A percentile compares a stretch with the other conserved stretches of the same genome.
Evolutionary conservation across 2,113 vertebrate genomes (phyloP).

Genomic region (Turnix velox): DNA sequence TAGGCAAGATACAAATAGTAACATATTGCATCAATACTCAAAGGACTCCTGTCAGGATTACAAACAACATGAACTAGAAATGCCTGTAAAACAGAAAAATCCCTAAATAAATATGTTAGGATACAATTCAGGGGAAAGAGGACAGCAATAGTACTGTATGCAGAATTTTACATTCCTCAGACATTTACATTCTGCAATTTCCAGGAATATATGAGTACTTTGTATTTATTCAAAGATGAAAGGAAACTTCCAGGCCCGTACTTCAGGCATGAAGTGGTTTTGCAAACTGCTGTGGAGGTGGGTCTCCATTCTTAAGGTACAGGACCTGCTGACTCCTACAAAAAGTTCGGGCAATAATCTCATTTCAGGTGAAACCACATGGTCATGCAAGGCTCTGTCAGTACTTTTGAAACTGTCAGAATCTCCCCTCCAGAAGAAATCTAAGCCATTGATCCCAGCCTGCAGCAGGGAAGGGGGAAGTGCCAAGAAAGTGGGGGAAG

Average conservation of each 20-base stretch:
- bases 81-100: background rate
- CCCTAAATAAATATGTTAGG: background rate
- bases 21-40: background rate
- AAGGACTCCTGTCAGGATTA: background rate
- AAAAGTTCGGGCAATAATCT: background rate
- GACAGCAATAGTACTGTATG: background rate
- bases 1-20: background rate
- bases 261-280: background rate
- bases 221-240: background rate
- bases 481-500: conserved; percentile 8
- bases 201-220: background rate
- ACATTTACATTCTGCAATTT: background rate
- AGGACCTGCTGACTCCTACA: background rate
- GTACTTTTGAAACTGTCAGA: background rate
- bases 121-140: background rate
- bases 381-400: background rate
- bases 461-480: background rate
- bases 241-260: background rate
- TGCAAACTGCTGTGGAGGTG: background rate
- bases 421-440: background rate
- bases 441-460: background rate
- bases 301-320: background rate
- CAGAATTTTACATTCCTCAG: background rate
- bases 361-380: background rate
- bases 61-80: background rate